Evolutionary conservation across 2,113 vertebrate species (phyloP).

Genomic region (Caretta caretta): DNA sequence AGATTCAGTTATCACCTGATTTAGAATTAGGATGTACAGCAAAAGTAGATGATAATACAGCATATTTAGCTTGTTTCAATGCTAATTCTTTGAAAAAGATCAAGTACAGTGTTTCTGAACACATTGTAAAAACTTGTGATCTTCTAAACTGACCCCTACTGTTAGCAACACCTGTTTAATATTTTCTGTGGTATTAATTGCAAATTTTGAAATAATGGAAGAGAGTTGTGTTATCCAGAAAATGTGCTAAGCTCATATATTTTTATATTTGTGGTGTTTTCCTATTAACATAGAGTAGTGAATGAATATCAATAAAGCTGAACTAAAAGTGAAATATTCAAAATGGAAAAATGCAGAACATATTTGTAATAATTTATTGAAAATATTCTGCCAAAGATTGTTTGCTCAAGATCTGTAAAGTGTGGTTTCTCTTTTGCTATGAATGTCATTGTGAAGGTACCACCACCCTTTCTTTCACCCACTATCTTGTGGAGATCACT

Average conservation of each 20-base stretch:
- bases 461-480: constrained; percentile 33
- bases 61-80: neutral
- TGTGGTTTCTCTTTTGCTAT: constrained; percentile 66
- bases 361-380: constrained; percentile 70
- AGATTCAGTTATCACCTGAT: neutral
- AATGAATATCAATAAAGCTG: constrained; percentile 56
- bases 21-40: neutral
- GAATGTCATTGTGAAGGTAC: constrained; percentile 72
- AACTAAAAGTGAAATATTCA: constrained; percentile 59
- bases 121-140: neutral
- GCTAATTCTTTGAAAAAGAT: neutral
- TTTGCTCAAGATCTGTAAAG: constrained; percentile 67
- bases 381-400: constrained; percentile 81
- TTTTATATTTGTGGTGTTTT: constrained; percentile 80
- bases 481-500: constrained; percentile 62
- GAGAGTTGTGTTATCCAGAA: constrained; percentile 67
- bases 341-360: constrained; percentile 52
- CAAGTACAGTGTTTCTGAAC: neutral
- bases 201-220: constrained; percentile 50
- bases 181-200: constrained; percentile 48
- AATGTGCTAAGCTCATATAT: constrained; percentile 73
- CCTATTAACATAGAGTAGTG: constrained; percentile 66
- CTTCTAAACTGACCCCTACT: neutral
- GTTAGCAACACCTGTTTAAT: constrained; percentile 51
- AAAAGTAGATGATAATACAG: neutral